phyloP scores from a whole-genome alignment of 2,797 vertebrate genomes.

The Melanotaenia boesemani region DNA sequence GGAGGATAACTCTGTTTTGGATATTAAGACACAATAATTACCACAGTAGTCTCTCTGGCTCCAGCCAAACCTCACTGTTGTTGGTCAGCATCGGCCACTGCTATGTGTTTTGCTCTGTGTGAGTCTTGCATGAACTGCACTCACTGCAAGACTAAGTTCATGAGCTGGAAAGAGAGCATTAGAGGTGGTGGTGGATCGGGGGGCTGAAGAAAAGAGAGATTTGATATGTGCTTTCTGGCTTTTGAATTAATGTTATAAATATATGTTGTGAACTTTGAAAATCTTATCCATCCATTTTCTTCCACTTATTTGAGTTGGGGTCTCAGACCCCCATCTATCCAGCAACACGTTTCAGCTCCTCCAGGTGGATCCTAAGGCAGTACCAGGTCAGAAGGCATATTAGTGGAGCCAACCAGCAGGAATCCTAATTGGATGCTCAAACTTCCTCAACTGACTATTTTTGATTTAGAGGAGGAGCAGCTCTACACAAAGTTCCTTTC shows the following conservation, averaged over 20 bases:
- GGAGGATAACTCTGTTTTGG: conserved; percentile 65
- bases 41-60: conserved; percentile 68
- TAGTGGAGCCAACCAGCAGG: too few species aligned
- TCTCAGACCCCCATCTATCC: too few species aligned
- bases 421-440: too few species aligned
- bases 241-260: conserved; percentile 54
- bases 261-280: conserved; percentile 48
- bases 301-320: too few species aligned
- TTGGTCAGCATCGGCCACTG: conserved; percentile 53
- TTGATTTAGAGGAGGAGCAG: too few species aligned
- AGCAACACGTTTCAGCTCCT: too few species aligned
- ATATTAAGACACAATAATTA: conserved; percentile 65
- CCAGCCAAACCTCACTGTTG: conserved; percentile 53
- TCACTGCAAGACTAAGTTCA: conserved; percentile 24
- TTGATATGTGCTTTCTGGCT: conserved; percentile 50
- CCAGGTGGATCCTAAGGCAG: too few species aligned
- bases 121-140: conserved; percentile 15
- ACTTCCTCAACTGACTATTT: too few species aligned
- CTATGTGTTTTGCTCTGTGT: conserved; percentile 29
- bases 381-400: too few species aligned
- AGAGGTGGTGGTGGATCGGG: conserved; percentile 14
- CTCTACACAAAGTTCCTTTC: too few species aligned
- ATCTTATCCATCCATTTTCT: not conserved
- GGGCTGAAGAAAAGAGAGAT: conserved; percentile 55
- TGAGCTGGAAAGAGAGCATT: not conserved